Percentiles rank a stretch among this genome's conserved stretches.
These are phyloP conservation scores for Helicorthomorpha holstii DNA, from an alignment of 1,140 invertebrate species.

Conservation along the genomic window DNA sequence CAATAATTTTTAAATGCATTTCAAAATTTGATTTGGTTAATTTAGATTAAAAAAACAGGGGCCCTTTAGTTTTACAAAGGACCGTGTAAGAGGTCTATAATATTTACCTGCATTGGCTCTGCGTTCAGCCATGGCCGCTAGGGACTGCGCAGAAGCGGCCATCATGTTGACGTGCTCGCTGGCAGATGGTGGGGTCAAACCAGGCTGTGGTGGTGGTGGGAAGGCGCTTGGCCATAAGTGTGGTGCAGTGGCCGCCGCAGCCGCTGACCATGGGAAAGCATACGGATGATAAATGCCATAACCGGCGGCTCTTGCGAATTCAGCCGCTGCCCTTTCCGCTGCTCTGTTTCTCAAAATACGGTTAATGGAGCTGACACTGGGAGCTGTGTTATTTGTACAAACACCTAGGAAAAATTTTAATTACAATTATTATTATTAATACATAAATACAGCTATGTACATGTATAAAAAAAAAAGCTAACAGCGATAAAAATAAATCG, in stretches of 20 bases:
- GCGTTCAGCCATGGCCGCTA: not conserved
- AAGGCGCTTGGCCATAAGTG: too few species aligned
- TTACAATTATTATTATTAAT: not conserved
- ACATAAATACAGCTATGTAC: constrained; percentile 1
- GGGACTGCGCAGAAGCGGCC: constrained; percentile 18
- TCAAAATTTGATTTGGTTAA: too few species aligned
- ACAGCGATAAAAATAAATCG: too few species aligned
- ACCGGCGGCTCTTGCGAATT: constrained; percentile 76
- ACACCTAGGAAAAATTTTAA: constrained; percentile 39
- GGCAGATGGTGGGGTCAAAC: constrained; percentile 26
- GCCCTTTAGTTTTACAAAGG: too few species aligned
- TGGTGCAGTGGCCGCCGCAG: constrained; percentile 7
- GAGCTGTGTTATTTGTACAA: constrained; percentile 69
- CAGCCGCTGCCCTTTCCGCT: constrained; percentile 78
- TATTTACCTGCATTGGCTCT: too few species aligned
- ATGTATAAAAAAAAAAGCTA: not conserved
- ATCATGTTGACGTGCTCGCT: constrained; percentile 20
- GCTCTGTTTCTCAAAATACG: constrained; percentile 71
- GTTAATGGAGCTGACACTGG: constrained; percentile 84
- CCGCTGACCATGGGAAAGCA: constrained; percentile 20
- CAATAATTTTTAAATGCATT: too few species aligned
- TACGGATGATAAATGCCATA: constrained; percentile 55
- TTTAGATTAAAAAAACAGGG: too few species aligned
- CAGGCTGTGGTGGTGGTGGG: constrained; percentile 24
- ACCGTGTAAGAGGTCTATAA: too few species aligned